These are phyloP conservation scores for Rhinophrynus dorsalis DNA, from an alignment of 2,797 vertebrate genomes.

Conservation along the genomic window DNA sequence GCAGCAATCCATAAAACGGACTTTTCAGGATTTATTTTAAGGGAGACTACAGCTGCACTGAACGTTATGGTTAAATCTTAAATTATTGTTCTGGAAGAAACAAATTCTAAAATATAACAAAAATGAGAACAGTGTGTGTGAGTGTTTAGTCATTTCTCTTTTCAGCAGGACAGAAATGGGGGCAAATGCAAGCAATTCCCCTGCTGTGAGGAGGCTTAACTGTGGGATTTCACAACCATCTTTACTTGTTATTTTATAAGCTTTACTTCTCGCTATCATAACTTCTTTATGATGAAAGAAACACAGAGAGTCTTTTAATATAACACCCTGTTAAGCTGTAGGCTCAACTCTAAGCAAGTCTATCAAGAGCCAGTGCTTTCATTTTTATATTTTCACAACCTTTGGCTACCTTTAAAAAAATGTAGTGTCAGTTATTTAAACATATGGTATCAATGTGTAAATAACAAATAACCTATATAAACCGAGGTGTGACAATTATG, in stretches of 20 bases:
- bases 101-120: conserved; percentile 30
- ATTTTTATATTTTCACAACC: conserved; percentile 23
- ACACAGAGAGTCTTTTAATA: conserved; percentile 37
- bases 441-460: no score
- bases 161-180: conserved; percentile 25
- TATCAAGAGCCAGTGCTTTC: conserved; percentile 14
- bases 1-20: conserved; percentile 29
- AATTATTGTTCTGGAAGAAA: conserved; percentile 32
- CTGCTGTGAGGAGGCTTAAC: conserved; percentile 25
- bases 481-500: background rate
- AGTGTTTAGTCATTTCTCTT: conserved; percentile 18
- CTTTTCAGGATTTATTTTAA: conserved; percentile 32
- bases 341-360: conserved; percentile 28
- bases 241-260: conserved; percentile 33
- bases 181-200: conserved; percentile 27
- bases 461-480: no score
- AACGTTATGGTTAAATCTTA: conserved; percentile 16
- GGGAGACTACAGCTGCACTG: conserved; percentile 23
- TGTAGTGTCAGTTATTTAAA: background rate
- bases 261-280: conserved; percentile 31
- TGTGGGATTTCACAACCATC: conserved; percentile 28
- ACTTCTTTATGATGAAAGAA: conserved; percentile 42
- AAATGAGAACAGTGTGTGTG: conserved; percentile 1
- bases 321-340: conserved; percentile 27
- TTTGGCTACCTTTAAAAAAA: conserved; percentile 9